Evolutionary conservation across 2,113 vertebrate species (phyloP), one percentile per base, ranked within the genome.

Genomic region (Athene noctua): DNA sequence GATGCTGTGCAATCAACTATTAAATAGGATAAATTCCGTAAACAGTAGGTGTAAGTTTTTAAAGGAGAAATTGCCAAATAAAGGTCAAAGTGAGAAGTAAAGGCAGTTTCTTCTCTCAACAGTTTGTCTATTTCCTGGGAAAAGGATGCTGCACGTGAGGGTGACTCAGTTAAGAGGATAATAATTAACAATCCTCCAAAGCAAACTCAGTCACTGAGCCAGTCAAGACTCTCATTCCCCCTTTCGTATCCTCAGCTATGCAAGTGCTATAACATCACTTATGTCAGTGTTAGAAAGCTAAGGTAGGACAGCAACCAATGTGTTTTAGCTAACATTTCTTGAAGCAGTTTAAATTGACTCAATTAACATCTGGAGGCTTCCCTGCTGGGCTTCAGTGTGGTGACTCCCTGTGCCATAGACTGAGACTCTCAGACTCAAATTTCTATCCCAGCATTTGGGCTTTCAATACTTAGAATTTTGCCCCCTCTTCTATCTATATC

Each of bases 181-280:
- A 91, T 84, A 94, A 95, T 94, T 87, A 97, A 55, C 68, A 96
- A 32, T 89, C 83, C 70, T 77, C 83, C 52, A 81, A 90, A 96
- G 86, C 40, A 52, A 88, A 83, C 27, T 59, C 63, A 57, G 65
- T 67, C 80, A 87, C 42, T 94, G 92, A 96, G 55, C 67, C 77
- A 94, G 59, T 92, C 21, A 47, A 72, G 55, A 90, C 18, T 40
- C 25, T 88, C 30, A 59, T 62, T 80, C 15, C 20, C 38, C n/a
- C 13, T 80, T 82, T 88, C 4, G 2, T n/a, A 67, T 57, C 34
- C 26, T 88, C 59, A 78, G 51, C 55, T 83, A 15, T 52, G 51
- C 34, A 55, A 74, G 34, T 21, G 10, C 63, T 71, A 0, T 34
- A 9, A 75, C 90, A 67, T 80, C 85, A 71, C 23, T 67, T 74